Base-by-base conservation (phyloP, 2,113 vertebrate species). In the Pholis gunnellus region DNA sequence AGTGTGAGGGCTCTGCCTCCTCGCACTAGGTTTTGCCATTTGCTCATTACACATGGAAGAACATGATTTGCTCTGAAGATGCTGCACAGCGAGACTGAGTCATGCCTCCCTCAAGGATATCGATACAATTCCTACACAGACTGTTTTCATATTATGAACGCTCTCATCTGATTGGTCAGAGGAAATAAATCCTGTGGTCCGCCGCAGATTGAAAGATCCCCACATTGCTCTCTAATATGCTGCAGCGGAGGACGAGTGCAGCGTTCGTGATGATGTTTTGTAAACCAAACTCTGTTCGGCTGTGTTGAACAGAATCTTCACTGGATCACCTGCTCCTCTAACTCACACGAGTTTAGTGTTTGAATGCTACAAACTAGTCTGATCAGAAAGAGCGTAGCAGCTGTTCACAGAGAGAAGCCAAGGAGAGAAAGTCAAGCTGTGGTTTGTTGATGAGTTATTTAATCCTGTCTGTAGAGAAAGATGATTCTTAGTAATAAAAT, bases 1-100 rank as follows among this genome's bases (percentile, higher is more conserved):
- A 40, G 71, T 0, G 22, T 70, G 56, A 74, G 31, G 6, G 63
- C 63, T 44, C 75, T 48, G 27, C n/a, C 44, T 67, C 67, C 75
- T 48, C 59, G 48, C 36, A n/a, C 9, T 8, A 56, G 22, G 40
- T 63, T 38, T 65, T 71, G 40, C 71, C 50, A 66, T 65, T 42
- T 83, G 68, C 80, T 77, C 76, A 38, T 78, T 79, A 85, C 69
- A 64, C 66, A 76, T 54, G 46, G 70, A 46, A 60, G 27, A 59
- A 72, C 52, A 66, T 78, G n/a, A 72, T 85, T 65, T 75, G 44
- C 34, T 63, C 2, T 81, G 31, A 78, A 88, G 64, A 64, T 2
- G 82, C 75, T 14, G 34, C 64, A 0, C 60, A 1, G 57, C 9
- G 50, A 69, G 71, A 27, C 59, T 6, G 73, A 50, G 71, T 2